Percentiles rank a stretch among this genome's conserved stretches.
phyloP scores from a whole-genome alignment of 2,888 invertebrate species.

The Diarsia dahlii region DNA sequence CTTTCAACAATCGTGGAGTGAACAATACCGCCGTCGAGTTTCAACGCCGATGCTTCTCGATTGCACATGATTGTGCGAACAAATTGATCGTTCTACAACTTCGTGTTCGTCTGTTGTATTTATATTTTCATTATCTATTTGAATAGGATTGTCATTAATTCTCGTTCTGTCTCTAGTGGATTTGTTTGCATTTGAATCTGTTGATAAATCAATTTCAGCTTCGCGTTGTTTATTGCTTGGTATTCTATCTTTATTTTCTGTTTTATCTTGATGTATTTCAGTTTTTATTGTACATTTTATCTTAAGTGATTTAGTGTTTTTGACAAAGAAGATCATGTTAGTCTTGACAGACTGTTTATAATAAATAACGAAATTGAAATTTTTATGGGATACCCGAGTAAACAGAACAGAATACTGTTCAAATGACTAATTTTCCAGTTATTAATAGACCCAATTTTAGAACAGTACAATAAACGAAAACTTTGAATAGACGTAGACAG shows the following conservation, averaged over 20 bases:
- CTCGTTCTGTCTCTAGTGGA: constrained; percentile 17
- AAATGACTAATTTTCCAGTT: background rate
- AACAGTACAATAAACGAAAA: constrained; percentile 4
- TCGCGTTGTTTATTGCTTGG: background rate
- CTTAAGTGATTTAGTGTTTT: background rate
- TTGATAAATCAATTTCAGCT: constrained; percentile 26
- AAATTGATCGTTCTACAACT: constrained; percentile 63
- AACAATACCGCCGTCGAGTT: constrained; percentile 62
- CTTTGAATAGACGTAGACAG: background rate
- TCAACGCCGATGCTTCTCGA: constrained; percentile 61
- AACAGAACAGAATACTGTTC: background rate
- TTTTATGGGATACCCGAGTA: background rate
- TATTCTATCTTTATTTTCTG: background rate
- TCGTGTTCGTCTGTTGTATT: constrained; percentile 40
- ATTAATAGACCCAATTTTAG: constrained; percentile 9
- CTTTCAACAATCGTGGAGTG: constrained; percentile 54
- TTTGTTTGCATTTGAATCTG: constrained; percentile 48
- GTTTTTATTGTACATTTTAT: background rate
- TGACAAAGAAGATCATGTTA: background rate
- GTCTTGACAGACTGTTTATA: background rate
- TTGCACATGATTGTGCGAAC: constrained; percentile 63
- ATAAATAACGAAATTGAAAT: too few relatives aligned
- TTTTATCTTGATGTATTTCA: constrained; percentile 8
- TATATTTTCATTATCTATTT: constrained; percentile 47
- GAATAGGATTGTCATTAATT: constrained; percentile 51